Conservation (phyloP, 1,140 invertebrate species). For the Drosophila subpulchrella region DNA sequence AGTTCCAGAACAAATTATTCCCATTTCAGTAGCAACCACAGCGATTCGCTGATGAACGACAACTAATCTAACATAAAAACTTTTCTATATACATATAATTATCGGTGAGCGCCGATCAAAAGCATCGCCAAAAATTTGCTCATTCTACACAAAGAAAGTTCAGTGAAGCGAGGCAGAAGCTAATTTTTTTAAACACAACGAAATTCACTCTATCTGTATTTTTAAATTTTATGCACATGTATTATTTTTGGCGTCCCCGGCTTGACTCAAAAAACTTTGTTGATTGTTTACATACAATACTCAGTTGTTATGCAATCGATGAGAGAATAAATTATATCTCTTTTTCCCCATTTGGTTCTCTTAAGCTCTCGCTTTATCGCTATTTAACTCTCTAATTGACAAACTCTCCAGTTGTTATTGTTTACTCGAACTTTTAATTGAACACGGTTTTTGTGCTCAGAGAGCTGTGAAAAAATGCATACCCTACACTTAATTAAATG, state of each 20-base stretch:
- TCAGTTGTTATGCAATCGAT: slow-evolving; percentile 48
- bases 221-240: slow-evolving; percentile 11
- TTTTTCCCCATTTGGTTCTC: neutral
- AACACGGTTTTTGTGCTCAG: neutral
- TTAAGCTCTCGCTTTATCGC: neutral
- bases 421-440: neutral
- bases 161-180: slow-evolving; percentile 33
- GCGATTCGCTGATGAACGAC: slow-evolving; percentile 12
- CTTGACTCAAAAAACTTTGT: slow-evolving; percentile 28
- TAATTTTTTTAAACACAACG: slow-evolving; percentile 19
- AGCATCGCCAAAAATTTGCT: slow-evolving; percentile 1
- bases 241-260: slow-evolving; percentile 21
- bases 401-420: neutral
- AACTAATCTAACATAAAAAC: slow-evolving; percentile 36
- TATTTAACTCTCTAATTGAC: neutral
- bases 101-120: slow-evolving; percentile 14
- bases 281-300: slow-evolving; percentile 51
- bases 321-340: neutral
- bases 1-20: neutral
- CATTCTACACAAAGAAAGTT: slow-evolving; percentile 9
- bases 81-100: slow-evolving; percentile 25
- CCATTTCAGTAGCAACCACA: slow-evolving; percentile 23
- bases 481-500: neutral
- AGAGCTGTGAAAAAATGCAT: neutral
- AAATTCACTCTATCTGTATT: slow-evolving; percentile 2